Evolutionary conservation across 1,140 invertebrate species (phyloP).

Genomic region (Melipona quadrifasciata): DNA sequence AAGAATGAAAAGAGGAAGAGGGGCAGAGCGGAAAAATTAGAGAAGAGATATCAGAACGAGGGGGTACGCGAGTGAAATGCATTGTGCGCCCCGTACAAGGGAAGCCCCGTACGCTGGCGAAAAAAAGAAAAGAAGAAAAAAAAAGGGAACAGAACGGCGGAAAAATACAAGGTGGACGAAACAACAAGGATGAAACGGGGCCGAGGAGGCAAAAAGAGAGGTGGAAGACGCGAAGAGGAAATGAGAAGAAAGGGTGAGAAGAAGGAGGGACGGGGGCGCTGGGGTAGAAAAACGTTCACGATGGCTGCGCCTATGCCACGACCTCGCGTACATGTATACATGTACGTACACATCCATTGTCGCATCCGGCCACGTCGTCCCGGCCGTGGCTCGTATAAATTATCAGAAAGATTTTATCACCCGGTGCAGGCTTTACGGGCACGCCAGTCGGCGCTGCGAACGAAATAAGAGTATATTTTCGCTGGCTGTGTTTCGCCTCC

Average conservation of each 20-base stretch:
- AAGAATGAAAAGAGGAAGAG: neutral
- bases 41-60: slow-evolving; percentile 1
- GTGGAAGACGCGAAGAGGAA: neutral
- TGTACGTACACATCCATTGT: slow-evolving; percentile 27
- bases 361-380: slow-evolving; percentile 31
- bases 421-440: slow-evolving; percentile 14
- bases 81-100: neutral
- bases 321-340: neutral
- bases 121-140: neutral
- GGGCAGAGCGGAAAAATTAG: slow-evolving; percentile 15
- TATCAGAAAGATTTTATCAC: slow-evolving; percentile 53
- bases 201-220: neutral
- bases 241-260: neutral
- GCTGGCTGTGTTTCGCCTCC: slow-evolving; percentile 42
- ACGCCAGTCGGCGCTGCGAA: slow-evolving; percentile 7
- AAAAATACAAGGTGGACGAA: neutral
- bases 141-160: too few relatives aligned
- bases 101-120: neutral
- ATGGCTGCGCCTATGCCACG: slow-evolving; percentile 16
- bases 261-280: too few relatives aligned
- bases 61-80: neutral
- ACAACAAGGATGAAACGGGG: neutral
- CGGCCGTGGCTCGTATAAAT: slow-evolving; percentile 42
- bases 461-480: slow-evolving; percentile 54
- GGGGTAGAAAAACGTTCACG: neutral